Base-by-base conservation (phyloP, 2,797 vertebrate species). In the Anguilla pacifica region DNA sequence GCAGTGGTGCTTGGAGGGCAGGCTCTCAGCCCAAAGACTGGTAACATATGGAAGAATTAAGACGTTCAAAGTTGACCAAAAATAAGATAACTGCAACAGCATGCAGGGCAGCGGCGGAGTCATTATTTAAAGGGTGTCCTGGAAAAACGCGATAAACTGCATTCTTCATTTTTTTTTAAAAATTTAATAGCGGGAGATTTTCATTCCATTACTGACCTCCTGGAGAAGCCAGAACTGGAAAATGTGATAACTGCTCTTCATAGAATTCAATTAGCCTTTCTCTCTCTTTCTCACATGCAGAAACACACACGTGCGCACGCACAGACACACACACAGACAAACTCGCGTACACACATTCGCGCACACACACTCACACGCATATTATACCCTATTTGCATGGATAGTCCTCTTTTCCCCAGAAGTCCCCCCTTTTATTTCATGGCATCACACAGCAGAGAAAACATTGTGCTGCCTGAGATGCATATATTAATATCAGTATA, bases 71-170 rank as follows among this genome's bases (percentile, higher is more conserved):
- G 22, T 49, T 43, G 79, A 82, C 79, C 79, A 82, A 82, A 46
- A 82, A 51, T 82, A 49, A 82, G 79, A 82, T 82, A 51, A 82
- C 74, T 5, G 43, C 79, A 51, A n/a, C 43, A 82, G 51, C 22
- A 82, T 43, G n/a, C 79, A 15, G 43, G 79, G 79, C 39, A 82
- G 22, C 43, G 25, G 43, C n/a, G 19, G 79, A 82, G 79, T 51
- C 43, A 82, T 82, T 82, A 82, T 82, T 82, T 82, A 82, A 82
- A 49, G 79, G 79, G 79, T 82, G 46, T 82, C 43, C 79, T 82
- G 79, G 43, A 82, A 82, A 51, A 82, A 49, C 9, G 25, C 7
- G 79, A 82, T 82, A 82, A 82, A 82, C 79, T 22, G 39, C 79
- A 51, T 49, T 82, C 79, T 7, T 74, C 74, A 25, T 82, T 51